Evolutionary conservation across 2,888 invertebrate genomes (phyloP), one percentile per base, ranked within the genome.

Genomic region (Trilocha varians): DNA sequence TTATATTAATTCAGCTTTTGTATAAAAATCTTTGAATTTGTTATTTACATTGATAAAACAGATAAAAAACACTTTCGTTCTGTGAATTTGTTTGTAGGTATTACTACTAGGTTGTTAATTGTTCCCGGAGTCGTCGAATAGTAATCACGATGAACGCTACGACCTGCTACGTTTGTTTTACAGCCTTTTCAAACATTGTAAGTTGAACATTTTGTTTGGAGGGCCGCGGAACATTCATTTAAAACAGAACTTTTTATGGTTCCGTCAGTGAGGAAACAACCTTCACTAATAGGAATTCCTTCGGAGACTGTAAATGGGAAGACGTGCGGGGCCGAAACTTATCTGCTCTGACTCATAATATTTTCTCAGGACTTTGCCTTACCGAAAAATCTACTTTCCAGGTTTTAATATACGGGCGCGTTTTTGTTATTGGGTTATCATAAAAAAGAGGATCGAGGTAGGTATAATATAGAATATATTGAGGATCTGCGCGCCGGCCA

Each of bases 261-360:
- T 69, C 67, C 67, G 67, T 70, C 76, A 69, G 74, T 72, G 65
- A 67, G 71, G 70, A 77, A 77, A 78, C 72, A 77, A 72, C 72
- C 65, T 71, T 71, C 53, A 62, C 72, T 80, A 80, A 82, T 82
- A 79, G 78, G 66, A 79, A 83, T 82, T 82, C 78, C 72, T 73
- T 62, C 65, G 66, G 65, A 76, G 72, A 73, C 70, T 78, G 78
- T 77, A 78, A 78, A 83, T 80, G 75, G 70, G 67, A 73, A 72
- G 72, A 80, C 83, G 83, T 80, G 83, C 75, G 72, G 65, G 57
- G 59, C 65, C 60, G 62, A 57, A 55, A 59, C 52, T 69, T 74
- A 74, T 78, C 70, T 61, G 36, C 38, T 33, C 53, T 46, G 69
- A 70, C 67, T 73, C 75, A 74, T 78, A 77, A 75, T 75, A 75